phyloP scores from a whole-genome alignment of 2,888 invertebrate genomes.

The Lasioglossum morio region DNA sequence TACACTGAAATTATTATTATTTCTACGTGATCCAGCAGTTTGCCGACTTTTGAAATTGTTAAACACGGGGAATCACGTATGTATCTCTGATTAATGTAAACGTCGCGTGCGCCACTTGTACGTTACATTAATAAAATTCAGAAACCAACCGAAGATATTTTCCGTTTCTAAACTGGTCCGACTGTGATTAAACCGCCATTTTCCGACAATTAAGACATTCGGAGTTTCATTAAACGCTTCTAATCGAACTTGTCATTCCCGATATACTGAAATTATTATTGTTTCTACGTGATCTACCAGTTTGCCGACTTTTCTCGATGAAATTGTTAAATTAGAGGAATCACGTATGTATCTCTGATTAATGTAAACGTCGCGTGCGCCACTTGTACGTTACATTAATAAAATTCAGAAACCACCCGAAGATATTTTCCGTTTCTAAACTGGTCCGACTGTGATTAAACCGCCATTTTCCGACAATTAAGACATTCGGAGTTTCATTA shows the following conservation, averaged over 20 bases:
- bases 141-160: background rate
- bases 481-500: background rate
- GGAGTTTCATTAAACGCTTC: background rate
- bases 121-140: background rate
- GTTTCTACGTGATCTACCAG: background rate
- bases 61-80: background rate
- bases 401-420: background rate
- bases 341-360: constrained; percentile 19
- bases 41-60: background rate
- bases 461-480: background rate
- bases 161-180: background rate
- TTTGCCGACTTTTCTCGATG: background rate
- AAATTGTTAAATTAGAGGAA: background rate
- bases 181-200: background rate
- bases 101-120: constrained; percentile 19
- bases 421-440: background rate
- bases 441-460: background rate
- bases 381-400: constrained; percentile 13
- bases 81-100: constrained; percentile 38
- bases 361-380: constrained; percentile 32
- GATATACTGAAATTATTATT: background rate
- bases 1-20: background rate
- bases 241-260: background rate
- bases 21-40: background rate
- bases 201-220: background rate